phyloP scores from a whole-genome alignment of 2,888 invertebrate genomes.

The Hydraecia micacea region DNA sequence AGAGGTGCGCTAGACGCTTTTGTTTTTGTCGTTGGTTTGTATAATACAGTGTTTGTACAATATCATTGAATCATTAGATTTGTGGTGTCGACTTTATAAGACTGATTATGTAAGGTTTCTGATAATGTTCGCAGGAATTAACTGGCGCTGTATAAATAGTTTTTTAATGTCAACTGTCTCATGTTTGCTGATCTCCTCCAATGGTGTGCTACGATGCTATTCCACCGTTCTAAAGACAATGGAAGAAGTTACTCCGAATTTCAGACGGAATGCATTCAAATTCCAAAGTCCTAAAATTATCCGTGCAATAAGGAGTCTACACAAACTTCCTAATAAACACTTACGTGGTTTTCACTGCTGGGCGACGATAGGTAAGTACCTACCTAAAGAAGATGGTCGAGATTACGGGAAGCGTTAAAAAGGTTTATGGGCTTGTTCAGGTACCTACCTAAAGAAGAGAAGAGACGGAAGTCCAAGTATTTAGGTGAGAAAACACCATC shows the following conservation, averaged over 20 bases:
- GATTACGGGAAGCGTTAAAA: neutral
- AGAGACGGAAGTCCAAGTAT: neutral
- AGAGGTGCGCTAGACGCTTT: neutral
- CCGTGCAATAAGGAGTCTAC: neutral
- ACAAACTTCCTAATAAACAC: neutral
- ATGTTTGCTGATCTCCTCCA: neutral
- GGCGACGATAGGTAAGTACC: no score
- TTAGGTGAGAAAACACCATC: neutral
- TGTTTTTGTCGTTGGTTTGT: neutral
- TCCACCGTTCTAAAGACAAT: neutral
- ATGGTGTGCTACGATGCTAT: neutral
- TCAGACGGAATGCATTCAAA: neutral
- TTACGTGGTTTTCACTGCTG: no score
- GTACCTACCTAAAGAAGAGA: neutral
- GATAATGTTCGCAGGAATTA: neutral
- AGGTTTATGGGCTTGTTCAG: neutral
- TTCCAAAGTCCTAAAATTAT: neutral
- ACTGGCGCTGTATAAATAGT: neutral
- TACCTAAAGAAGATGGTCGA: neutral
- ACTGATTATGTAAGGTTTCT: neutral
- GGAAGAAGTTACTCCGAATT: neutral
- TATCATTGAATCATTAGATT: neutral
- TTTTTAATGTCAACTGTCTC: neutral
- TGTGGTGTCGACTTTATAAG: neutral
- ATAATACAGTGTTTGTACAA: neutral